Evolutionary conservation across 2,113 vertebrate species (phyloP), one percentile per base, ranked within the genome.

Genomic region (Phaethornis superciliosus): DNA sequence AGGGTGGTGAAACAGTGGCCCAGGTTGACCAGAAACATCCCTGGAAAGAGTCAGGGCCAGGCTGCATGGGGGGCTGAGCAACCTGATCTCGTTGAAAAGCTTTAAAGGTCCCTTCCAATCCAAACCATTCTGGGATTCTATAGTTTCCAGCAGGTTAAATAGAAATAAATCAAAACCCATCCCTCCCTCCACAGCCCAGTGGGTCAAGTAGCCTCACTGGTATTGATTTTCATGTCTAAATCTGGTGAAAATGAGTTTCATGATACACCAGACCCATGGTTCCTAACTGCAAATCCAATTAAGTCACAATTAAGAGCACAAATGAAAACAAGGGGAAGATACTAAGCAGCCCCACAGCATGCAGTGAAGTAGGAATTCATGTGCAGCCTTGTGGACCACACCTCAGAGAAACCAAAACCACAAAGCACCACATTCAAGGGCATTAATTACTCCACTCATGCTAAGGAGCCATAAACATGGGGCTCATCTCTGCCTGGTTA

Each of bases 301-400:
- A 49, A 60, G 22, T 54, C 19, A 8, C 10, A 17, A 26, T 55
- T 54, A 19, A 49, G 10, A 55, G 8, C 23, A 58, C 16, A 65
- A 70, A 85, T 23, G n/a, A 33, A 80, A 89, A 51, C 9, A 33
- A 46, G 44, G 32, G 27, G 80, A 42, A 49, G 69, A 12, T 26
- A 47, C 24, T 6, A 4, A 28, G 17, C 15, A 21, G 18, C 24
- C 19, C 10, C 13, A 9, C 30, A 22, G n/a, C 2, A 0, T 4
- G 58, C 28, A 11, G 37, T 6, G 17, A 28, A 56, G 46, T 18
- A 47, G 56, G 51, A 58, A 12, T 1, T 42, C 7, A 17, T 21
- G 7, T 21, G 20, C 47, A 35, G 40, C 1, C 37, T 20, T 5
- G 18, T 16, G n/a, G 15, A 44, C 8, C 44, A 18, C 33, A 27